Conservation (phyloP, 2,888 invertebrate genomes). For the Hirtodrosophila cameraria region DNA sequence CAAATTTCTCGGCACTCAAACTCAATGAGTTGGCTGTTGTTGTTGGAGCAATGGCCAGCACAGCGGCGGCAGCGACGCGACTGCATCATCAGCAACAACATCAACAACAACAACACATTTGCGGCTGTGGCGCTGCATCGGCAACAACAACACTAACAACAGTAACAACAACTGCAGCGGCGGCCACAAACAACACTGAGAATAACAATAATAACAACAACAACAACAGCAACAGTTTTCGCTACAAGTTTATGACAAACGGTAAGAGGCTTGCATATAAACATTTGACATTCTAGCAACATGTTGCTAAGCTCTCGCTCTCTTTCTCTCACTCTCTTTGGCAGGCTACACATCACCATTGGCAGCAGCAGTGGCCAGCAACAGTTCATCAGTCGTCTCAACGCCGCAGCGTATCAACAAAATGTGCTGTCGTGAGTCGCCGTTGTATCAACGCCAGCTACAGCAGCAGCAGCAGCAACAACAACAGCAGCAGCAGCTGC, state of each 20-base stretch:
- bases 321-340: neutral
- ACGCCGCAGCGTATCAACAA: conserved; percentile 65
- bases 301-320: conserved; percentile 39
- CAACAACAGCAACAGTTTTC: conserved; percentile 43
- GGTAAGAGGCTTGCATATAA: conserved; percentile 56
- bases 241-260: conserved; percentile 72
- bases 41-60: conserved; percentile 61
- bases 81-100: conserved; percentile 62
- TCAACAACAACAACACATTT: conserved; percentile 56
- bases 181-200: conserved; percentile 39
- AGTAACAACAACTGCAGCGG: conserved; percentile 3
- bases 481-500: conserved; percentile 25
- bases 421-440: conserved; percentile 53
- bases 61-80: conserved; percentile 52
- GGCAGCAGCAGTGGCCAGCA: conserved; percentile 76
- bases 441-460: conserved; percentile 41
- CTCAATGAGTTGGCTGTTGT: conserved; percentile 73
- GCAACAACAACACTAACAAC: conserved; percentile 24
- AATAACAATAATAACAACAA: conserved; percentile 59
- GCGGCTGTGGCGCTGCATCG: conserved; percentile 51
- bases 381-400: conserved; percentile 61
- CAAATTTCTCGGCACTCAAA: conserved; percentile 80
- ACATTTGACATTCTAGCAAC: conserved; percentile 38
- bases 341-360: conserved; percentile 80
- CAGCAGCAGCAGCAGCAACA: conserved; percentile 51